Conservation (phyloP, 2,888 invertebrate species). For the Sericinus montela region DNA sequence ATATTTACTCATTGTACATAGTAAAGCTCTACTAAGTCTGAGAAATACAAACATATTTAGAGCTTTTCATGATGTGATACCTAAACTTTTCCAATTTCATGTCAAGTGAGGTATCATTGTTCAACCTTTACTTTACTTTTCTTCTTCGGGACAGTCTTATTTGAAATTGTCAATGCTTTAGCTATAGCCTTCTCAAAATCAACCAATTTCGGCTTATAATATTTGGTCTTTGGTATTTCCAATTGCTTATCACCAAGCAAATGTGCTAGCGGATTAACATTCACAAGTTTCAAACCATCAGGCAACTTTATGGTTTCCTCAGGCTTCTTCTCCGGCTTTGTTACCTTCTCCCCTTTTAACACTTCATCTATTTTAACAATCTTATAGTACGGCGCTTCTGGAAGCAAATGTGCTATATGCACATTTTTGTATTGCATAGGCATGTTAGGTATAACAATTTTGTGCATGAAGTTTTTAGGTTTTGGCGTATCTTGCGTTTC, state of each 20-base stretch:
- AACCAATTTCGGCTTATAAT: slow-evolving; percentile 40
- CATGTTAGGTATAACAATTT: slow-evolving; percentile 44
- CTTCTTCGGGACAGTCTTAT: slow-evolving; percentile 22
- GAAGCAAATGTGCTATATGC: slow-evolving; percentile 50
- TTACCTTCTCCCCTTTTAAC: slow-evolving; percentile 17
- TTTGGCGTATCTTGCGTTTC: slow-evolving; percentile 34
- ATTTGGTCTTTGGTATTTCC: slow-evolving; percentile 37
- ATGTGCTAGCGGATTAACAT: slow-evolving; percentile 59
- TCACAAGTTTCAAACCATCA: slow-evolving; percentile 52
- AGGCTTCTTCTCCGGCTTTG: not conserved
- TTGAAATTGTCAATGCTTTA: slow-evolving; percentile 41
- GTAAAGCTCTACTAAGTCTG: no score
- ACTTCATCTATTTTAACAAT: slow-evolving; percentile 56
- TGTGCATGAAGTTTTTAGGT: slow-evolving; percentile 20
- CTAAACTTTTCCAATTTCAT: no score
- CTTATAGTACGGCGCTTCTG: slow-evolving; percentile 59
- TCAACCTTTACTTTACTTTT: slow-evolving; percentile 16
- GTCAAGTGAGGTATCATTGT: not conserved
- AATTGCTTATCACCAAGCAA: slow-evolving; percentile 41
- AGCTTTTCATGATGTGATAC: no score
- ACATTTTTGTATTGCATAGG: slow-evolving; percentile 38
- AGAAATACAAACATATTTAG: no score
- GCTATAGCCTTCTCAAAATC: slow-evolving; percentile 46
- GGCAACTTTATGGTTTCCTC: slow-evolving; percentile 35
- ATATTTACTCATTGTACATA: no score